Base-by-base conservation (phyloP, 2,113 vertebrate species). In the Cynopterus brachyotis region DNA sequence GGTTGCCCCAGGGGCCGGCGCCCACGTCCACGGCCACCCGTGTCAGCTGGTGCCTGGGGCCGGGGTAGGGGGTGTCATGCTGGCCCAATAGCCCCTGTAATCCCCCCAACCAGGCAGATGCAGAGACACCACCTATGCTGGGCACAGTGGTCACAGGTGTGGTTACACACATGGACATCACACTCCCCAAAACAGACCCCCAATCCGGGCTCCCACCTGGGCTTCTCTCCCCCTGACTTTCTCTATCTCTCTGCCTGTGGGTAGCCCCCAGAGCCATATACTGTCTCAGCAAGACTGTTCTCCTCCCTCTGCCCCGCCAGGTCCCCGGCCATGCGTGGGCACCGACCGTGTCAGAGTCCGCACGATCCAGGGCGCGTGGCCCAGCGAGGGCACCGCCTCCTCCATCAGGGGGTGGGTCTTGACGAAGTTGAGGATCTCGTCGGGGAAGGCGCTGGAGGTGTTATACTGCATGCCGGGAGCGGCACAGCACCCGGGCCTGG, bases 401-500 rank as follows among this genome's bases (percentile, higher is more conserved):
- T 99, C 99, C 99, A 99, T 99, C 98, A 99, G 98, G 0, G 99
- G 99, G 76, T 99, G 99, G 0, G 99, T 99, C 98, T 99, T 99
- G 88, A 99, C 99, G 2, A 99, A 99, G 97, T 98, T 99, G 87
- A 99, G 98, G 99, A 99, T 99, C 98, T 99, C 99, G 13, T 99
- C 99, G 0, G 99, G 99, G 93, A 99, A 99, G 32, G 98, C 98
- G 96, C 99, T 99, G 76, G 99, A 99, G 32, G 99, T 99, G 62
- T 99, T 99, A 97, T 99, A 99, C 96, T 97, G 99, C 95, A 99
- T 99, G 79, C 99, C 99, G 1, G 99, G 99, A 32, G 99, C 96
- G 0, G 99, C 99, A 4, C 99, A 99, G 97, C 99, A 99, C 2
- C 99, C 99, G 0, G 99, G 99, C 98, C 99, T 99, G 98, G 93